These are phyloP conservation scores for Leucosticte australis DNA, from an alignment of 2,113 vertebrate species.

Conservation along the genomic window DNA sequence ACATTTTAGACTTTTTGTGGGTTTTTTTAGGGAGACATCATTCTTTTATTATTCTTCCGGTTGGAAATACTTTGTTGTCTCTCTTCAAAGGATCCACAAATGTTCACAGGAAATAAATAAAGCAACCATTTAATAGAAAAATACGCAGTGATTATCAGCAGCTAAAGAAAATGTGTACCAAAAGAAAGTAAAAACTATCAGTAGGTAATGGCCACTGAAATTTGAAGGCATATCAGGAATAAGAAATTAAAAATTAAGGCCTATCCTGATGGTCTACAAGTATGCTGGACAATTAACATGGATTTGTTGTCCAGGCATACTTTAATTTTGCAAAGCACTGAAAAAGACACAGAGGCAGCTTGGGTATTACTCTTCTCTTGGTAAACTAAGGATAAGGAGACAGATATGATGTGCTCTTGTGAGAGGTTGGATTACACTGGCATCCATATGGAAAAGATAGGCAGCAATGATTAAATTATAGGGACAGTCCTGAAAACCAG, in stretches of 20 bases:
- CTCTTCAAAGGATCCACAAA: not conserved
- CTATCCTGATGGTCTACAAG: not conserved
- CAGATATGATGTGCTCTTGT: not conserved
- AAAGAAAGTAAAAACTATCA: not conserved
- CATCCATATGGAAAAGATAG: not conserved
- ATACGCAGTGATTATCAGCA: not conserved
- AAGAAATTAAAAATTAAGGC: not conserved
- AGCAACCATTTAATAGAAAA: not conserved
- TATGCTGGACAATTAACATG: not conserved
- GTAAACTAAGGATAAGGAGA: not conserved
- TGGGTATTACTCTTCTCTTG: fast-evolving
- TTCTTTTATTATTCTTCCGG: not conserved
- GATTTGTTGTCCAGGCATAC: not conserved
- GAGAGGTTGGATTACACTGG: not conserved
- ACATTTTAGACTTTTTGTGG: not conserved
- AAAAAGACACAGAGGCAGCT: not conserved
- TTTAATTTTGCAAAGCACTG: not conserved
- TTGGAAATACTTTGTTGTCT: not conserved
- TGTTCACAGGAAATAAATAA: not conserved
- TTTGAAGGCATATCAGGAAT: not conserved
- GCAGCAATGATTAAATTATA: not conserved
- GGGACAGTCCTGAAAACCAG: not conserved
- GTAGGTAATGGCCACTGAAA: not conserved
- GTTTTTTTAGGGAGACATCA: not conserved
- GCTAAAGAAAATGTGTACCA: not conserved